A percentile compares a stretch with the other conserved stretches of the same genome.
These are phyloP conservation scores for Netelia virgata DNA, from an alignment of 2,888 invertebrate genomes.

Conservation along the genomic window DNA sequence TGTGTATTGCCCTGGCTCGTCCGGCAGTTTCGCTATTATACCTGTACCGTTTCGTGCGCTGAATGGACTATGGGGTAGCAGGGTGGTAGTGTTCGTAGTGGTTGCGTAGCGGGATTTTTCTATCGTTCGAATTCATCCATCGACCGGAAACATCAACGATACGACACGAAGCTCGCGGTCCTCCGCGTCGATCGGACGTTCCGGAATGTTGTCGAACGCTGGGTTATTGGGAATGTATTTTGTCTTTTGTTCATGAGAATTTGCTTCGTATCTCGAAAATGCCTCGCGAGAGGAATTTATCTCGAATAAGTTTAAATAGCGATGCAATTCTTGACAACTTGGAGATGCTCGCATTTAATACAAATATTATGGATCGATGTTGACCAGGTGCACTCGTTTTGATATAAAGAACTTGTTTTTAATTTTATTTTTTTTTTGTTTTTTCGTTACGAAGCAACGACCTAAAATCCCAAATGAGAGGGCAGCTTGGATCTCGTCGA, in stretches of 20 bases:
- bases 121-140: neutral
- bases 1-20: neutral
- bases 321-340: neutral
- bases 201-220: neutral
- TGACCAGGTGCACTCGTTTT: conserved; percentile 49
- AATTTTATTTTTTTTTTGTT: too few species aligned
- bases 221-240: neutral
- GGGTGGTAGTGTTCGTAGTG: neutral
- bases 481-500: conserved; percentile 14
- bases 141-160: conserved; percentile 22
- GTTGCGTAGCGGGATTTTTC: conserved; percentile 21
- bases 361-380: neutral
- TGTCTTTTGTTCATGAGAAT: neutral
- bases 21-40: conserved; percentile 1
- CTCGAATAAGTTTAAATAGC: too few species aligned
- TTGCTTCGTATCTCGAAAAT: neutral
- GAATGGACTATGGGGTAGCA: neutral
- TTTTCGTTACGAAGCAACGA: conserved; percentile 15
- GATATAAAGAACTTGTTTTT: neutral
- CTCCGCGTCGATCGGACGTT: neutral
- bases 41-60: neutral
- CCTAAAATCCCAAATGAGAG: conserved; percentile 6
- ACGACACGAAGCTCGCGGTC: neutral
- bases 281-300: neutral
- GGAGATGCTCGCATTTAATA: neutral